These are phyloP conservation scores for Eupithecia centaureata DNA, from an alignment of 2,888 invertebrate genomes.

Conservation along the genomic window DNA sequence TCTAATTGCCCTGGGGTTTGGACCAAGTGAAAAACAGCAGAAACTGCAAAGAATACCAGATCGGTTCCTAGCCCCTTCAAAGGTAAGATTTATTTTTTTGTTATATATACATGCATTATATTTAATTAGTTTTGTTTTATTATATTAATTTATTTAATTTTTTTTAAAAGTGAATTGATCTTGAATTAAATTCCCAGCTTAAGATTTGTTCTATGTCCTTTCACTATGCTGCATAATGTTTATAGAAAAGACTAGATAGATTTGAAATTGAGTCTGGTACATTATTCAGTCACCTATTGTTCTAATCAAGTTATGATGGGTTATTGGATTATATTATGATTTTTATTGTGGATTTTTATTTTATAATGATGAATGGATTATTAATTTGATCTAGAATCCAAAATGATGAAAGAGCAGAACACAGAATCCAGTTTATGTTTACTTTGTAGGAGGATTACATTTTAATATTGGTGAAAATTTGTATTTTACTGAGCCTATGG, in stretches of 20 bases:
- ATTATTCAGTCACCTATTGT: not conserved
- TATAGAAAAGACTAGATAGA: not conserved
- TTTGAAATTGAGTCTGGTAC: not conserved
- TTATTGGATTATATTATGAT: too few relatives aligned
- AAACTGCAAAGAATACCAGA: slow-evolving; percentile 91
- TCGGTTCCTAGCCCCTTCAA: slow-evolving; percentile 91
- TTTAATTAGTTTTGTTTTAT: too few relatives aligned
- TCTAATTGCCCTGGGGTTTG: slow-evolving; percentile 91
- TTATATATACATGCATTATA: too few relatives aligned
- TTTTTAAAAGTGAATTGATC: too few relatives aligned
- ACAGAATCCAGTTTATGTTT: too few relatives aligned
- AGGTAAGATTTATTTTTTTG: slow-evolving; percentile 70
- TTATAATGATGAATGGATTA: too few relatives aligned
- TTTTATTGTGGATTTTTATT: too few relatives aligned
- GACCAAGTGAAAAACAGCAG: slow-evolving; percentile 87
- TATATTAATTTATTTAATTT: too few relatives aligned
- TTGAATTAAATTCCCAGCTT: not conserved
- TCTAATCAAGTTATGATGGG: not conserved
- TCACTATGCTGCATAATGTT: not conserved
- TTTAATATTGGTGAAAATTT: not conserved
- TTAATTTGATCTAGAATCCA: not conserved
- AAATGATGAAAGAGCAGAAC: too few relatives aligned
- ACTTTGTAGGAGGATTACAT: too few relatives aligned
- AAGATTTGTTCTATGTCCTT: not conserved
- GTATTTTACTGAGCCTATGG: too few relatives aligned